Conservation (phyloP, 2,797 vertebrate species). For the Neosilurus hyrtlii region DNA sequence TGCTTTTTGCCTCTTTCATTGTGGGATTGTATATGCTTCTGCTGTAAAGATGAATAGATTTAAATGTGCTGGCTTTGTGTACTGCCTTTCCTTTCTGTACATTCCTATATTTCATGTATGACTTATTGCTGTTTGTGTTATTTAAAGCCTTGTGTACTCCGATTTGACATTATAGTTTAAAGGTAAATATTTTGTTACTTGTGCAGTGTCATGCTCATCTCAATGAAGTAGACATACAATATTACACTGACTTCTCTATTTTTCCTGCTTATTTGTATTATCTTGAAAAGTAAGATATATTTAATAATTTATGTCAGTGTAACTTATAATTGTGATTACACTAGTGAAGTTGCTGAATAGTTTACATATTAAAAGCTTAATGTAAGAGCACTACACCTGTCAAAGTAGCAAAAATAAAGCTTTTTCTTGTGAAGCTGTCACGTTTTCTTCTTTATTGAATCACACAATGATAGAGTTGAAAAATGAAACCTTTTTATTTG, state of each 20-base stretch:
- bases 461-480: neutral
- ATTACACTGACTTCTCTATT: conserved; percentile 57
- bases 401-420: conserved; percentile 87
- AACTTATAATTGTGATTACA: conserved; percentile 66
- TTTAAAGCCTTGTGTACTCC: conserved; percentile 77
- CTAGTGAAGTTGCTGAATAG: conserved; percentile 74
- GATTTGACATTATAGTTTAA: conserved; percentile 64
- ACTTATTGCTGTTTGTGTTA: conserved; percentile 68
- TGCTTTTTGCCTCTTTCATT: conserved; percentile 37
- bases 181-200: conserved; percentile 74
- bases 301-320: conserved; percentile 77
- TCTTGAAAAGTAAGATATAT: conserved; percentile 81
- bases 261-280: conserved; percentile 78
- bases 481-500: neutral
- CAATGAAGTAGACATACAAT: conserved; percentile 62
- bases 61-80: conserved; percentile 45
- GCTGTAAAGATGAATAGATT: conserved; percentile 35
- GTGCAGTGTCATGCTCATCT: conserved; percentile 72
- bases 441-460: conserved; percentile 19
- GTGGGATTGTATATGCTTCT: conserved; percentile 52
- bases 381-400: conserved; percentile 77
- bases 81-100: conserved; percentile 75
- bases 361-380: conserved; percentile 78
- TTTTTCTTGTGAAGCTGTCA: conserved; percentile 67
- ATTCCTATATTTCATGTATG: conserved; percentile 75